These are phyloP conservation scores for Lophotis ruficrista DNA, from an alignment of 2,113 vertebrate species.

Conservation along the genomic window DNA sequence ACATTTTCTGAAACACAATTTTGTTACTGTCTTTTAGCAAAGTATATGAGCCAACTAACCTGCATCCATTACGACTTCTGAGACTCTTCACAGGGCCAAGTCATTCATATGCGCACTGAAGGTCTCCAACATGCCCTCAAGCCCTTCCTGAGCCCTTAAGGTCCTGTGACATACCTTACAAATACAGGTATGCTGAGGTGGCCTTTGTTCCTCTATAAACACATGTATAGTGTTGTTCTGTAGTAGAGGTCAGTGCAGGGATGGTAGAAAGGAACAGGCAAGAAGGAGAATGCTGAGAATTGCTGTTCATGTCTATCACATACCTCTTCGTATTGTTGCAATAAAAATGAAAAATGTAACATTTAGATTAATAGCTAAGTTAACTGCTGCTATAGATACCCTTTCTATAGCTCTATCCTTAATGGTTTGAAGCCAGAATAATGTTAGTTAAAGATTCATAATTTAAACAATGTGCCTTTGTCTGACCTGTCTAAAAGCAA, in stretches of 20 bases:
- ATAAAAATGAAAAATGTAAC: no score
- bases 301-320: not conserved
- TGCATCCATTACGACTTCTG: not conserved
- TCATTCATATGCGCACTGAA: not conserved
- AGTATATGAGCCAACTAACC: not conserved
- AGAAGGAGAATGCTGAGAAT: not conserved
- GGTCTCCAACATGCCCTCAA: not conserved
- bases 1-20: not conserved
- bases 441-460: no score
- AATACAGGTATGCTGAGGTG: not conserved
- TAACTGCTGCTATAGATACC: no score
- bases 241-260: not conserved
- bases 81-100: not conserved
- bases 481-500: no score
- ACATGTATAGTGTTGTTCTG: not conserved
- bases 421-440: no score
- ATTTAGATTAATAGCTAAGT: no score
- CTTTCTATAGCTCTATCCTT: no score
- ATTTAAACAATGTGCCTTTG: no score
- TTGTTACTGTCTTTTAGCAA: not conserved
- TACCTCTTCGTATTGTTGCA: not conserved
- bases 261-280: not conserved
- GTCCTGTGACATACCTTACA: not conserved
- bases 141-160: not conserved
- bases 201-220: not conserved